Base-by-base conservation (phyloP, 2,113 vertebrate species). In the Fulica atra region DNA sequence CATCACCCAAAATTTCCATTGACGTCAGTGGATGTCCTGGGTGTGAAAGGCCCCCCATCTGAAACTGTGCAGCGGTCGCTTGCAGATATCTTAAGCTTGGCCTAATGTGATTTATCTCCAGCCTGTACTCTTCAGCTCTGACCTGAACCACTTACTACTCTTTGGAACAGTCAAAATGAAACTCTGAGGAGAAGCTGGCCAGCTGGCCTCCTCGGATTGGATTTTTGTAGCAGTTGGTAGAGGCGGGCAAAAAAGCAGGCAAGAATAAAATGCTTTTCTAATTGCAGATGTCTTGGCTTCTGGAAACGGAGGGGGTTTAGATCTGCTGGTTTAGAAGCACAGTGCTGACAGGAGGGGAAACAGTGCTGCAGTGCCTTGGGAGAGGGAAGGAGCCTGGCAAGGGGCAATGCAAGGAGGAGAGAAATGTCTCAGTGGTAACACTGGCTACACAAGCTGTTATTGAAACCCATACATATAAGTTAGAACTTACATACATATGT, bases 1-100 rank as follows among this genome's bases (percentile, higher is more conserved):
- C 95, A 96, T 84, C 93, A 94, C 25, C 77, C 88, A 90, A 93
- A 95, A 93, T 96, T 97, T 96, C 96, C 93, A 92, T 48, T 96
- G 95, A 96, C 95, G 95, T 96, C 95, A 97, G 90, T 92, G 90
- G 76, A 93, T 74, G 82, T 71, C 81, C 77, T 71, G 80, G 72
- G 57, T 86, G 80, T 53, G 90, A 88, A 94, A 88, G 93, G 81
- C 74, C 74, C 70, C 50, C 38, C 61, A 79, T 46, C 87, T 97
- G 87, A 92, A 94, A 92, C 85, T 91, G 50, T 66, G 64, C 93
- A 96, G 95, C 20, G 4, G 93, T 85, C 4, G 0, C 92, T 82
- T 86, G 54, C 8, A n/a, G 91, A 69, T 91, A 82, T 79, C 93
- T 93, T 82, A 48, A 91, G 53, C 50, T 66, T 82, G 73, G 70